A percentile compares a stretch with the other conserved stretches of the same genome.
phyloP scores from a whole-genome alignment of 2,888 invertebrate species.

The Temnothorax ravouxi region DNA sequence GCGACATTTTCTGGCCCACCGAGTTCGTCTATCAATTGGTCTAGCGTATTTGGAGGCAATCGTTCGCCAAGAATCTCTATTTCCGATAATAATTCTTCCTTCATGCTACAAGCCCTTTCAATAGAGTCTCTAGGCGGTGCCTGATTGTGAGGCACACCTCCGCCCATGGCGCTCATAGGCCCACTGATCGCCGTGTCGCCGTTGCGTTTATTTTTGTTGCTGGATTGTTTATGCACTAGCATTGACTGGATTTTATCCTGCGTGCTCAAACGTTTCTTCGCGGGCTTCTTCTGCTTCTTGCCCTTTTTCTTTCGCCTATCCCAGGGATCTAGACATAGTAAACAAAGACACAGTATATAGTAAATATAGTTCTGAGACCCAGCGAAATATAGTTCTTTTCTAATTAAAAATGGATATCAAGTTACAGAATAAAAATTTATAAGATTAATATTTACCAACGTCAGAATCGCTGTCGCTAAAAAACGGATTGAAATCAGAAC shows the following conservation, averaged over 20 bases:
- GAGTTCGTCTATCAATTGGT: slow-evolving; percentile 99
- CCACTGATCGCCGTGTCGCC: slow-evolving; percentile 82
- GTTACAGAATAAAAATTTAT: slow-evolving; percentile 6
- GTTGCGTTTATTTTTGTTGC: slow-evolving; percentile 85
- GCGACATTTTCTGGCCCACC: slow-evolving; percentile 99
- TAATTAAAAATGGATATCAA: not conserved
- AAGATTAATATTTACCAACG: slow-evolving; percentile 88
- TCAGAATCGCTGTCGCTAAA: slow-evolving; percentile 94
- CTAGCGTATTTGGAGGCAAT: slow-evolving; percentile 98
- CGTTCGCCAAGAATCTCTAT: slow-evolving; percentile 95
- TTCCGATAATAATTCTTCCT: slow-evolving; percentile 94
- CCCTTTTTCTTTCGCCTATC: slow-evolving; percentile 90
- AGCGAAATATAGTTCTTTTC: not conserved
- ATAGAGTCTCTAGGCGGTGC: slow-evolving; percentile 94
- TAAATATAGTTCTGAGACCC: not conserved
- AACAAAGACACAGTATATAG: slow-evolving; percentile 53
- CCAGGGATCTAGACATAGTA: slow-evolving; percentile 91
- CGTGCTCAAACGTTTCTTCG: slow-evolving; percentile 90
- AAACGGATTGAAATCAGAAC: slow-evolving; percentile 97
- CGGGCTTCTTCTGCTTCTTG: slow-evolving; percentile 87
- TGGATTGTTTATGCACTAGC: slow-evolving; percentile 87
- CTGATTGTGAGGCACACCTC: slow-evolving; percentile 82
- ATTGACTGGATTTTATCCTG: slow-evolving; percentile 94
- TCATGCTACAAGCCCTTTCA: slow-evolving; percentile 96
- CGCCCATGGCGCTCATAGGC: slow-evolving; percentile 1